Evolutionary conservation across 2,113 vertebrate species (phyloP), one percentile per base, ranked within the genome.

Genomic region (Hypocryptadius cinnamomeus): DNA sequence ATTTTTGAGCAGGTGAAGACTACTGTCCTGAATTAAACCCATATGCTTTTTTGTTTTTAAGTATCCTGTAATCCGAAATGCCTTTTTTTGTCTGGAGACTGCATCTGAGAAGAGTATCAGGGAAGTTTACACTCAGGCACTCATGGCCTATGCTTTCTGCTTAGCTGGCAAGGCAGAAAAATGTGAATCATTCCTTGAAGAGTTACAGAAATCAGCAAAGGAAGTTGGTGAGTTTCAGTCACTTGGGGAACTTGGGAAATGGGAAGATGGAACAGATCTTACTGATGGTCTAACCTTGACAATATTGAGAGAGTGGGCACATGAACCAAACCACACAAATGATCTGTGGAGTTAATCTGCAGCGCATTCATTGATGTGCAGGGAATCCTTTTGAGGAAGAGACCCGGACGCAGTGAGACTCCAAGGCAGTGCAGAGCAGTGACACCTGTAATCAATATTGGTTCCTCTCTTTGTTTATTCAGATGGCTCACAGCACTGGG

Each of bases 81-180:
- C 98, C 54, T 89, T 99, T 47, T 89, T 45, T 16, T 99, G 98
- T 39, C 94, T 99, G 90, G 97, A 97, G 61, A 57, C 30, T 16
- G 95, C 97, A 31, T 50, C 66, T 16, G 44, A 60, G 33, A 73
- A 96, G 48, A 70, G 8, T 28, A 53, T 95, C 74, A 84, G 91
- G n/a, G 97, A 97, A 27, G 72, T 97, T 54, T 98, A 99, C 94
- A 97, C 97, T 72, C 94, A 95, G 13, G 98, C 98, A 35, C 98
- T 99, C 77, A 60, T 98, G 92, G 97, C 98, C 71, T 99, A 99
- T 95, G 98, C 98, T 80, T 99, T 98, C 96, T 97, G 97, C 56
- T 97, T 98, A 80, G 98, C 98, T 47, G 96, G 97, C 70, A 97
- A 98, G 64, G 14, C 95, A 89, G 93, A 90, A 53, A 98, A 92